Conservation (phyloP, 1,140 invertebrate species). For the Drosophila arawakana region DNA sequence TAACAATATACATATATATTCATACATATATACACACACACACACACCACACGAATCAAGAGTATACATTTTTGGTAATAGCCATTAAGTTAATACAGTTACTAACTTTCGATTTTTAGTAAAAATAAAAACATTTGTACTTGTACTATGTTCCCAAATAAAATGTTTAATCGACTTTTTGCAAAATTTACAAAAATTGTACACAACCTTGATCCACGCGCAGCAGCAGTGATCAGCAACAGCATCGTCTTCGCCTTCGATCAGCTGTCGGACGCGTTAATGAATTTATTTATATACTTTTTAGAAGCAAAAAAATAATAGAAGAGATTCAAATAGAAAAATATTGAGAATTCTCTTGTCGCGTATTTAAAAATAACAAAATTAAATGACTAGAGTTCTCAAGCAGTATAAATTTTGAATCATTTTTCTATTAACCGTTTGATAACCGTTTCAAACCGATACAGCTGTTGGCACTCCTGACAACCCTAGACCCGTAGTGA, state of each 20-base stretch:
- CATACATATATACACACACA: background rate
- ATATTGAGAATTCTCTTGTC: constrained; percentile 38
- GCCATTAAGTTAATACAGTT: constrained; percentile 67
- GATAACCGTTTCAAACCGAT: constrained; percentile 28
- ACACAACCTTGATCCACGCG: constrained; percentile 58
- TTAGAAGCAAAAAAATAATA: constrained; percentile 16
- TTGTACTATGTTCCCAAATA: constrained; percentile 68
- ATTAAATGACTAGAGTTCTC: constrained; percentile 45
- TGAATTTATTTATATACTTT: constrained; percentile 74
- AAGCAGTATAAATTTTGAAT: background rate
- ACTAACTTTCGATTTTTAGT: constrained; percentile 75
- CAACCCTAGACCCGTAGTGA: constrained; percentile 45
- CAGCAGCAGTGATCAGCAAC: constrained; percentile 37
- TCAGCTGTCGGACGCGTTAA: constrained; percentile 68
- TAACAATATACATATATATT: constrained; percentile 13
- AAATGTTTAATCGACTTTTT: constrained; percentile 66
- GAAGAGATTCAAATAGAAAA: constrained; percentile 9
- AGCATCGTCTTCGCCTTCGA: constrained; percentile 48
- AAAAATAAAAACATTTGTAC: constrained; percentile 39
- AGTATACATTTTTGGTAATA: constrained; percentile 74
- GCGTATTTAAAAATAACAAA: constrained; percentile 65
- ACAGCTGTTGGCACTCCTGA: constrained; percentile 17
- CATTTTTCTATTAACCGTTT: background rate
- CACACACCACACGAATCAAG: constrained; percentile 49
- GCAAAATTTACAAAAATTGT: constrained; percentile 4